Evolutionary conservation across 2,888 invertebrate genomes (phyloP).

Genomic region (Polyommatus iphigenia): DNA sequence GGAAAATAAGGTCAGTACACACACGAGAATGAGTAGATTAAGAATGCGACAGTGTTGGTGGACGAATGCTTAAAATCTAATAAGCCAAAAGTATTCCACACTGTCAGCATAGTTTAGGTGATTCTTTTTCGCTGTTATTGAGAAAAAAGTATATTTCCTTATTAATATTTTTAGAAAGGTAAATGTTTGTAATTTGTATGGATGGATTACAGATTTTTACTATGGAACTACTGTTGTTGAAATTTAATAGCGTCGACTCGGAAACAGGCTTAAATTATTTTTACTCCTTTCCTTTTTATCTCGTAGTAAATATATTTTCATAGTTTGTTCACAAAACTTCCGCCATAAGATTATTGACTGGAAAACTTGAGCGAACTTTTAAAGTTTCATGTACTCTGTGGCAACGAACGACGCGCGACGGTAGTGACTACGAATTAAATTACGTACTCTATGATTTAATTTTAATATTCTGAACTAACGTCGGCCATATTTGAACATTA

Average conservation of each 20-base stretch:
- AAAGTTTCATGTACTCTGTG: not conserved
- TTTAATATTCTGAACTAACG: not conserved
- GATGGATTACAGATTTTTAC: no score
- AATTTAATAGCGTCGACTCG: no score
- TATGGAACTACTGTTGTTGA: no score
- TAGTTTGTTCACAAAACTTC: not conserved
- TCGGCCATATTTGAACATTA: not conserved
- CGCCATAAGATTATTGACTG: not conserved
- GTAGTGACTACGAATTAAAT: constrained; percentile 5
- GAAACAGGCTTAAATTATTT: no score
- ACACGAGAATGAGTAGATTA: no score
- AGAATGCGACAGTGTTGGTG: not conserved
- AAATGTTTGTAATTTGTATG: no score
- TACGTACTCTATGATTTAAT: not conserved
- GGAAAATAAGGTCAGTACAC: no score
- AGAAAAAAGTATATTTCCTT: no score
- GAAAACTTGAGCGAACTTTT: not conserved
- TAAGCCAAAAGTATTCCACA: not conserved
- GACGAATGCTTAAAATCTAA: not conserved
- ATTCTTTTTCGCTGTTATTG: no score
- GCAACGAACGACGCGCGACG: not conserved
- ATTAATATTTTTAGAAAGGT: no score
- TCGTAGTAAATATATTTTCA: not conserved
- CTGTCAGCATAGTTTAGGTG: no score
- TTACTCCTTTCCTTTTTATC: no score